phyloP scores from a whole-genome alignment of 2,797 vertebrate species.

The Lacerta viridis region DNA sequence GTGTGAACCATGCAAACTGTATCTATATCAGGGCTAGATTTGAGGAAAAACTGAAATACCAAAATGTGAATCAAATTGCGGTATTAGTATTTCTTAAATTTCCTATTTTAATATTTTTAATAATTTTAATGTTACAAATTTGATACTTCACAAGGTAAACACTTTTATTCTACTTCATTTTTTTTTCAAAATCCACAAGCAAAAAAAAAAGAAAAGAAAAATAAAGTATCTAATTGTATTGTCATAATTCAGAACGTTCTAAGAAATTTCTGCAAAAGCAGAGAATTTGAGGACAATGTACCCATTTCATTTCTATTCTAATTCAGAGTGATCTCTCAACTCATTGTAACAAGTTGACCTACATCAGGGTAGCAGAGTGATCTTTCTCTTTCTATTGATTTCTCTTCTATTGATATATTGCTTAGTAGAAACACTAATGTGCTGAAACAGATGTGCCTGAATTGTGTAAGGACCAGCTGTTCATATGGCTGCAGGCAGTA shows the following conservation, averaged over 20 bases:
- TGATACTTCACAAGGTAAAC: not conserved
- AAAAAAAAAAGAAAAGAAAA: not conserved
- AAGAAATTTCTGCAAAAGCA: not conserved
- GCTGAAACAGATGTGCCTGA: not conserved
- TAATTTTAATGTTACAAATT: too few relatives aligned
- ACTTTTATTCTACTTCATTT: not conserved
- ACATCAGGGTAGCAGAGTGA: not conserved
- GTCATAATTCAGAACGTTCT: not conserved
- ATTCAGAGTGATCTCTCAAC: not conserved
- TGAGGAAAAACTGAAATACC: too few relatives aligned
- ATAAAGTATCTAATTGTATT: not conserved
- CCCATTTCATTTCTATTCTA: not conserved
- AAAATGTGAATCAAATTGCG: too few relatives aligned
- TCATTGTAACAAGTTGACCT: slow-evolving; percentile 4
- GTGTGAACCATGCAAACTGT: too few relatives aligned
- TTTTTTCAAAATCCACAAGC: not conserved
- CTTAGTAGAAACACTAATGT: not conserved
- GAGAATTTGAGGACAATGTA: not conserved
- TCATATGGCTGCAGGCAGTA: not conserved
- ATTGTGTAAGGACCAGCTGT: slow-evolving; percentile 22
- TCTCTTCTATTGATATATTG: not conserved
- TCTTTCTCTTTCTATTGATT: not conserved
- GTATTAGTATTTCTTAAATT: too few relatives aligned
- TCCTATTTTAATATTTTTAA: too few relatives aligned
- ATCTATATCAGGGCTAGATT: too few relatives aligned